Evolutionary conservation across 2,797 vertebrate genomes (phyloP).

Genomic region (Pseudochirops corinnae): DNA sequence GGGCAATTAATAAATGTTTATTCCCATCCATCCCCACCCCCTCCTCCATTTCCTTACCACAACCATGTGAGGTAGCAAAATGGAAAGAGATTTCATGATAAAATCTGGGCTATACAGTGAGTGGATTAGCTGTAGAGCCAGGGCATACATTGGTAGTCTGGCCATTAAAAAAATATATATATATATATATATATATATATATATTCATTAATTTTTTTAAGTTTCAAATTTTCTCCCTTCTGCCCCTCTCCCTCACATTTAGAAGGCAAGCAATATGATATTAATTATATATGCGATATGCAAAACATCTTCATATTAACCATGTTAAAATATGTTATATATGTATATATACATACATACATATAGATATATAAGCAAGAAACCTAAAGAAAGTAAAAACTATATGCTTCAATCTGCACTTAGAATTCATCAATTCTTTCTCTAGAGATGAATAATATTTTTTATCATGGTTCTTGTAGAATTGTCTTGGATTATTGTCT

Average conservation of each 20-base stretch:
- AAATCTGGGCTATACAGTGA: background rate
- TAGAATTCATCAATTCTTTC: background rate
- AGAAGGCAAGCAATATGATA: background rate
- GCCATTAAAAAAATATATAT: background rate
- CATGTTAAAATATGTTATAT: background rate
- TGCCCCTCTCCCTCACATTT: background rate
- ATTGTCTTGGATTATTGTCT: background rate
- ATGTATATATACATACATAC: too few species aligned
- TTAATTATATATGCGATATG: background rate
- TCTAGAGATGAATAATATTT: background rate
- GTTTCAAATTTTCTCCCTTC: background rate
- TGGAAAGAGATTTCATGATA: background rate
- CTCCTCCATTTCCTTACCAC: background rate
- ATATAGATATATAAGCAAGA: background rate
- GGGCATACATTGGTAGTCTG: background rate
- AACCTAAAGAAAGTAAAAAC: background rate
- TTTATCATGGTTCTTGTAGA: background rate
- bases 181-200: too few species aligned
- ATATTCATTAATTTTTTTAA: background rate
- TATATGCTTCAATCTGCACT: background rate
- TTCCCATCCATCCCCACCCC: background rate
- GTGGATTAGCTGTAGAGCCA: background rate
- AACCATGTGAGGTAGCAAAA: background rate
- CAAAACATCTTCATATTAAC: background rate
- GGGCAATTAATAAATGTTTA: background rate